Base-by-base conservation (phyloP, 2,113 vertebrate species). In the Alces alces region DNA sequence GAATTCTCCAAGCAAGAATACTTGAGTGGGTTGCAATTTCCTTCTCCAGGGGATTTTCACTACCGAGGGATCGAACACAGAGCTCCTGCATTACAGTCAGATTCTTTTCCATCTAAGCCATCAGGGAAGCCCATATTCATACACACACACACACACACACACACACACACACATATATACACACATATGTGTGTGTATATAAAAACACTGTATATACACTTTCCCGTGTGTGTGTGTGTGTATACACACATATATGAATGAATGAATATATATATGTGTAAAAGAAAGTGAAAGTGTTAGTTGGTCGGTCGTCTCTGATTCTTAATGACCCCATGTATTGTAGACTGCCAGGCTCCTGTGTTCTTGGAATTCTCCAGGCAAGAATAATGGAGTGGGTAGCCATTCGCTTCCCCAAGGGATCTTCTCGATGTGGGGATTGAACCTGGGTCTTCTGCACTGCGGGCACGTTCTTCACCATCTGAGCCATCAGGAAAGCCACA, bases 41-140 rank as follows among this genome's bases (percentile, higher is more conserved):
- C 36, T 73, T 23, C 36, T 43, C 70, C 36, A 73, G 64, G 70
- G 21, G 21, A 73, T 73, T 39, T 43, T 73, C 66, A 21, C 36
- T 39, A 45, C 7, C 1, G 9, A 73, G 21, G 36, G 70, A 73
- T 43, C 0, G 0, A 73, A 73, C 0, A 0, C 21, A 25, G 21
- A 21, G 19, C 21, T 73, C 21, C 70, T 25, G 10, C 36, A 43
- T 43, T 73, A 25, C 36, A 43, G 70, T 36, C 5, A 43, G 36
- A 73, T 73, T 73, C 36, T 39, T 43, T 73, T 23, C 70, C 5
- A 0, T 73, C 21, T 73, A 39, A 73, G 36, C 36, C 70, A 43
- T 25, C 36, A 73, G 5, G 36, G 70, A 39, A 39, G n/a, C 5
- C 21, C 66, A 73, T 36, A 36, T 21, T 36, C 17, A 11, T 2